Evolutionary conservation across 2,113 vertebrate genomes (phyloP), one percentile per base, ranked within the genome.

Genomic region (Isurus oxyrinchus): DNA sequence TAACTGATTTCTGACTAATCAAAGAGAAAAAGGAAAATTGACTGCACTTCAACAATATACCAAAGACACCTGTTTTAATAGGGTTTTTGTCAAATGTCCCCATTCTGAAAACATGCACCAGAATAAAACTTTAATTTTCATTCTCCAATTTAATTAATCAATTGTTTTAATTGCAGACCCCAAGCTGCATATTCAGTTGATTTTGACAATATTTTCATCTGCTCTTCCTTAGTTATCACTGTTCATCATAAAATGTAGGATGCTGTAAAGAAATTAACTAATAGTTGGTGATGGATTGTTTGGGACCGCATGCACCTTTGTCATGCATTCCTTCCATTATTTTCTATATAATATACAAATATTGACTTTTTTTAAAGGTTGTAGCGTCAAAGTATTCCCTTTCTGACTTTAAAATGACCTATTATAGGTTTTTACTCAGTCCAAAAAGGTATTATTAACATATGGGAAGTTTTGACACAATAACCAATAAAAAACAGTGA

Each of bases 331-430:
- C 49, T 23, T 63, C 66, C 44, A 72, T 95, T 91, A 59, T 91
- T 67, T 49, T 67, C 93, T 49, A 67, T 69, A 95, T 95, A 67
- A 69, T 66, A 95, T 67, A 95, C 93, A 95, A 67, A 95, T 95
- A 95, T 95, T 44, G 93, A 67, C 93, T 95, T 16, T 59, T 94
- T 67, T 67, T 69, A 66, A 95, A 44, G 61, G 61, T 95, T 76
- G 55, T 91, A 1, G 88, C 5, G 27, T 91, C 55, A 59, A 91
- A 91, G 35, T 72, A 72, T 95, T 72, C 67, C 94, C 44, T 49
- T 6, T 0, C 7, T 67, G 61, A 67, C 21, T 66, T 59, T 25
- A 66, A 69, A 67, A 67, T 95, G 40, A 11, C 40, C 61, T 95
- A 95, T 27, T 95, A 40, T 40, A 4, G 91, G 40, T 63, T 94